Evolutionary conservation across 1,140 invertebrate species (phyloP), one percentile per base, ranked within the genome.

Genomic region (Sycobia sp.): DNA sequence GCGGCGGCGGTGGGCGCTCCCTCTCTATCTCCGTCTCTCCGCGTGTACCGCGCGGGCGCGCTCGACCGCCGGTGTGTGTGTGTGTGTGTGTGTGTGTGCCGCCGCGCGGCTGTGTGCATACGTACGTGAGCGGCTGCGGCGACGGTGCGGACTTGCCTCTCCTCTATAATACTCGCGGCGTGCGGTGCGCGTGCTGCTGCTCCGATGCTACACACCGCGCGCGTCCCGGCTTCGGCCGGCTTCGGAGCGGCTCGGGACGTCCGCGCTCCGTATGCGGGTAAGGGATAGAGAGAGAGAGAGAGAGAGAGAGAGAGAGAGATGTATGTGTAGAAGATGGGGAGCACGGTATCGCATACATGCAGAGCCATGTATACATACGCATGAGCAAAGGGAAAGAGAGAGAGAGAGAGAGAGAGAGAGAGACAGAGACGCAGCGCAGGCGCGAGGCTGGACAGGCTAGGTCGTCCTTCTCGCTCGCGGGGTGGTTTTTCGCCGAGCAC

Each of bases 241-340:
- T 65, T 80, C 78, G 78, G 79, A 70, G 73, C 71, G 69, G 53
- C 65, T 74, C 72, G 76, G 71, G 56, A n/a, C 73, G 68, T 66
- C 70, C 61, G 69, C 65, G 73, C 23, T n/a, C n/a, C n/a, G 23
- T 4, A 74, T 18, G 49, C 14, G 27, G 16, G 27, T 1, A 16
- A 16, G 46, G 2, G 25, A 3, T 8, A 27, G 27, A 3, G 11
- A 27, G 4, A 22, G 46, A 13, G 47, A 14, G n/a, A 32, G 46
- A 27, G 20, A 46, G 50, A 14, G 47, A 36, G 34, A n/a, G n/a
- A n/a, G 11, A 22, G 41, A 22, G 41, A 3, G 3, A n/a, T n/a
- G n/a, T n/a, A n/a, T n/a, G n/a, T n/a, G n/a, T n/a, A n/a, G n/a
- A n/a, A n/a, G n/a, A n/a, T n/a, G n/a, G n/a, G n/a, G n/a, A n/a